Evolutionary conservation across 1,140 invertebrate species (phyloP).

Genomic region (Drosophila aff.): DNA sequence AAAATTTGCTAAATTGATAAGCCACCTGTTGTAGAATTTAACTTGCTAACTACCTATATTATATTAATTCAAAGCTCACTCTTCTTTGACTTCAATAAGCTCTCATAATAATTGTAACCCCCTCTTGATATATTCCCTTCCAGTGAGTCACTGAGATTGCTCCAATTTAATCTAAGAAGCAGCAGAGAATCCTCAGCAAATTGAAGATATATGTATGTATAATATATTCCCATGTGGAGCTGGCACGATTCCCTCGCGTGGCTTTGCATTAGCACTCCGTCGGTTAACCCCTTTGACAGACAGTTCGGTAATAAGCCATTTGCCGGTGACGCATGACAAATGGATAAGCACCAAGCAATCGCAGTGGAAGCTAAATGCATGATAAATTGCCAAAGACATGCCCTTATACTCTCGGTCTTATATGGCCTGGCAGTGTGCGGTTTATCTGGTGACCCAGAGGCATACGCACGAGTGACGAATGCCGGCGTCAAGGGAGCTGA

Average conservation of each 20-base stretch:
- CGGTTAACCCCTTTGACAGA: conserved; percentile 7
- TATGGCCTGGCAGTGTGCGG: background rate
- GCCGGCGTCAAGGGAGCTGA: conserved; percentile 12
- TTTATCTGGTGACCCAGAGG: conserved; percentile 13
- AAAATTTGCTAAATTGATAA: too few relatives aligned
- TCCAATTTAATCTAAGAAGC: background rate
- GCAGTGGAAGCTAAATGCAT: conserved; percentile 20
- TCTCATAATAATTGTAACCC: background rate
- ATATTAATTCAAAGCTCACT: background rate
- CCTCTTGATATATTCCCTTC: background rate
- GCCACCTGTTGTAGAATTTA: background rate
- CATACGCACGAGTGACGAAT: conserved; percentile 33
- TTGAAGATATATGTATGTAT: background rate
- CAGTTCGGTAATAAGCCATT: conserved; percentile 17
- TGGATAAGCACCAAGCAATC: conserved; percentile 32
- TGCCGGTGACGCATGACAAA: conserved; percentile 25
- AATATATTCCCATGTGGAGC: background rate
- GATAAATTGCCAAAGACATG: conserved; percentile 43
- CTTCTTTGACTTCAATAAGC: background rate
- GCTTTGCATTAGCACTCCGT: conserved; percentile 6
- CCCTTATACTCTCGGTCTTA: conserved; percentile 12
- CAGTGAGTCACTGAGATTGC: conserved; percentile 2
- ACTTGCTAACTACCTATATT: background rate
- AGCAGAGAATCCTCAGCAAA: background rate
- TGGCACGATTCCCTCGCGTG: conserved; percentile 7